These are phyloP conservation scores for Phalacrocorax brasilianus DNA, from an alignment of 2,113 vertebrate species.

Conservation along the genomic window DNA sequence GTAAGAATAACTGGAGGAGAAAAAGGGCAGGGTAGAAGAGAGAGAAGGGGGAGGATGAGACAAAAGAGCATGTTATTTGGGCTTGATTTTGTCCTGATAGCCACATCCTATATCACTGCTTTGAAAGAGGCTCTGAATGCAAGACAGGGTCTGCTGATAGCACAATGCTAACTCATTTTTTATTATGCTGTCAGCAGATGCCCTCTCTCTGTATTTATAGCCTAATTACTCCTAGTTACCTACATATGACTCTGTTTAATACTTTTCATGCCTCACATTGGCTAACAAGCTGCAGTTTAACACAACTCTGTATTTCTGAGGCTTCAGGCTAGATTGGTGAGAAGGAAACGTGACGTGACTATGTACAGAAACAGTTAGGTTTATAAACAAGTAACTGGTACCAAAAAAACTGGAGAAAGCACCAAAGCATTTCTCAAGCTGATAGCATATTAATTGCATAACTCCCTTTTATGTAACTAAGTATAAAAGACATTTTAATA, in stretches of 20 bases:
- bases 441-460: slow-evolving; percentile 85
- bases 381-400: slow-evolving; percentile 85
- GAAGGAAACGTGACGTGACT: slow-evolving; percentile 69
- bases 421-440: slow-evolving; percentile 82
- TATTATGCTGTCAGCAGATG: slow-evolving; percentile 58
- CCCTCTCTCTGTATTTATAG: slow-evolving; percentile 39
- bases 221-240: slow-evolving; percentile 62
- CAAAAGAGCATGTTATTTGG: not conserved
- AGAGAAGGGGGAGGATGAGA: not conserved
- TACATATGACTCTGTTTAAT: slow-evolving; percentile 53
- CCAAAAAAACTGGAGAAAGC: slow-evolving; percentile 83
- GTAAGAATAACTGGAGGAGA: not conserved
- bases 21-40: not conserved
- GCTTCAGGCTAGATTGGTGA: slow-evolving; percentile 62
- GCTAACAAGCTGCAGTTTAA: slow-evolving; percentile 70
- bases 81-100: slow-evolving; percentile 47
- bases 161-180: slow-evolving; percentile 52
- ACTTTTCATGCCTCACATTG: slow-evolving; percentile 60
- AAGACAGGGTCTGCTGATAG: slow-evolving; percentile 44
- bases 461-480: slow-evolving; percentile 83
- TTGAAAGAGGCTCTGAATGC: slow-evolving; percentile 40
- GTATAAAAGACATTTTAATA: slow-evolving; percentile 83
- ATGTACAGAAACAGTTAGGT: slow-evolving; percentile 80
- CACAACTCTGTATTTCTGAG: slow-evolving; percentile 62
- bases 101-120: not conserved